phyloP scores from a whole-genome alignment of 2,113 vertebrate species.

The Zapornia atra region DNA sequence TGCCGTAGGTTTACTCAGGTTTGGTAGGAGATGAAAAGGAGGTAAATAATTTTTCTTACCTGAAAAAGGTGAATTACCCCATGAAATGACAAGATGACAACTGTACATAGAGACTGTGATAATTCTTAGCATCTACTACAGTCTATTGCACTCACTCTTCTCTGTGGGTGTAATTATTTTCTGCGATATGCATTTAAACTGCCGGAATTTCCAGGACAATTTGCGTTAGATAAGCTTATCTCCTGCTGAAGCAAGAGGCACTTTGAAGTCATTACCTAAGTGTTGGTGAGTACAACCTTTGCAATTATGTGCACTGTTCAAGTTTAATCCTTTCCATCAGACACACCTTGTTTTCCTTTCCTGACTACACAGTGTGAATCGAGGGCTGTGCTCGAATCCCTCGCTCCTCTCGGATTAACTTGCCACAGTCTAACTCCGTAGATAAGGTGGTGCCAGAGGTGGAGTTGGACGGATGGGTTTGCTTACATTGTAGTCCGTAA shows the following conservation, averaged over 20 bases:
- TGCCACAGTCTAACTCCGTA: slow-evolving; percentile 93
- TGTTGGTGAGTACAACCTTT: neutral
- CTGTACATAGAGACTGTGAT: neutral
- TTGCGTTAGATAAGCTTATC: neutral
- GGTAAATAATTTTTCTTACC: slow-evolving; percentile 31
- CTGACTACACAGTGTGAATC: slow-evolving; percentile 77
- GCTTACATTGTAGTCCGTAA: slow-evolving; percentile 89
- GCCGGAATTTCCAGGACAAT: neutral
- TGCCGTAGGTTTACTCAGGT: neutral
- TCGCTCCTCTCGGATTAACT: slow-evolving; percentile 87
- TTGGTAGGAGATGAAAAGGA: neutral
- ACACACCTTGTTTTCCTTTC: slow-evolving; percentile 78
- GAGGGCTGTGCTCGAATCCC: slow-evolving; percentile 77
- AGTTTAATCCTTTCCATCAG: neutral
- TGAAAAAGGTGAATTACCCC: slow-evolving; percentile 14
- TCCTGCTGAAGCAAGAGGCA: neutral
- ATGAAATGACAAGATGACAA: neutral
- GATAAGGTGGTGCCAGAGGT: slow-evolving; percentile 91
- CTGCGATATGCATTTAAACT: neutral
- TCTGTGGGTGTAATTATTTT: neutral
- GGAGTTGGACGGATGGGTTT: slow-evolving; percentile 87
- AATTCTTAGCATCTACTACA: neutral
- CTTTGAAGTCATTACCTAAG: neutral
- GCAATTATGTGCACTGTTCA: neutral
- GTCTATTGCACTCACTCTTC: neutral